These are phyloP conservation scores for Nysson spinosus DNA, from an alignment of 2,888 invertebrate genomes.

Conservation along the genomic window DNA sequence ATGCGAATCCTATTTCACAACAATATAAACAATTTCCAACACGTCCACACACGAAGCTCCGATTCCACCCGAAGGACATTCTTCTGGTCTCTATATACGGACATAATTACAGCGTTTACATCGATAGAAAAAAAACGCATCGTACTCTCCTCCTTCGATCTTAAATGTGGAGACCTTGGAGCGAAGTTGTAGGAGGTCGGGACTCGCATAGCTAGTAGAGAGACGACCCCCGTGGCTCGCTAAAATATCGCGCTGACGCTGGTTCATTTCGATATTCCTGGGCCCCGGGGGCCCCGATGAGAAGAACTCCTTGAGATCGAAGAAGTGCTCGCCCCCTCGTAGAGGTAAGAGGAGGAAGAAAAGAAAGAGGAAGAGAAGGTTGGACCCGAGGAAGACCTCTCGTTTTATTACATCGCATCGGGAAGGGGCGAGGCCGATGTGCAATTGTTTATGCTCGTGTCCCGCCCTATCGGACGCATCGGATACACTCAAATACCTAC, in stretches of 20 bases:
- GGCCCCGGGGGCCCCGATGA: slow-evolving; percentile 56
- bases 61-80: background rate
- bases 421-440: slow-evolving; percentile 74
- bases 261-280: slow-evolving; percentile 65
- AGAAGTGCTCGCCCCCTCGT: no score
- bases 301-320: slow-evolving; percentile 46
- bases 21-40: no score
- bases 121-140: slow-evolving; percentile 46
- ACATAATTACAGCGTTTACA: slow-evolving; percentile 52
- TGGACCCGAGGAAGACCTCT: slow-evolving; percentile 46
- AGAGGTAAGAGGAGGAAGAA: background rate
- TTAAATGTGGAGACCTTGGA: slow-evolving; percentile 31
- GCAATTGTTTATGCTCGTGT: slow-evolving; percentile 76
- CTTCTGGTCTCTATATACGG: slow-evolving; percentile 12
- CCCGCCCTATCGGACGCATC: slow-evolving; percentile 76
- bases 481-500: slow-evolving; percentile 62
- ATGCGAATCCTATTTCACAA: no score
- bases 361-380: slow-evolving; percentile 11
- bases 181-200: slow-evolving; percentile 56
- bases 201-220: slow-evolving; percentile 34
- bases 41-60: no score
- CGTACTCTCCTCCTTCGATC: slow-evolving; percentile 34
- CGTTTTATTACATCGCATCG: slow-evolving; percentile 70
- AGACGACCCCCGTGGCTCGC: slow-evolving; percentile 60
- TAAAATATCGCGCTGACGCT: slow-evolving; percentile 65